These are phyloP conservation scores for Andrena bucephala DNA, from an alignment of 2,888 invertebrate species.

Conservation along the genomic window DNA sequence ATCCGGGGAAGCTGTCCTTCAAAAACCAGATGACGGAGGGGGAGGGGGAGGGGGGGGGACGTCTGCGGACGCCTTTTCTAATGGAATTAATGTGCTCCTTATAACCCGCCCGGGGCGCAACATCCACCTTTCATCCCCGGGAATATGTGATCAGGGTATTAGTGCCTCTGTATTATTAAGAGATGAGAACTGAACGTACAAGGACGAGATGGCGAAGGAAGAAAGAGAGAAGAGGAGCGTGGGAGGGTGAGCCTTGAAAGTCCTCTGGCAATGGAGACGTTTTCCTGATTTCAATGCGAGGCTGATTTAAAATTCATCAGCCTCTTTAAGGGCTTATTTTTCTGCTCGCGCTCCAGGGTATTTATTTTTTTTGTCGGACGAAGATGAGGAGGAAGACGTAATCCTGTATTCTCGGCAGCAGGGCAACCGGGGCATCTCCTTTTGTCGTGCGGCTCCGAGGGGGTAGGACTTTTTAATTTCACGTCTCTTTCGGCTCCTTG, in stretches of 20 bases:
- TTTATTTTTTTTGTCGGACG: slow-evolving; percentile 78
- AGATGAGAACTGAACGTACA: slow-evolving; percentile 81
- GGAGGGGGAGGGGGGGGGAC: slow-evolving; percentile 1
- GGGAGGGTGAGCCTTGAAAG: slow-evolving; percentile 73
- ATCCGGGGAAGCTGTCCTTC: slow-evolving; percentile 53
- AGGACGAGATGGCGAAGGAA: slow-evolving; percentile 46
- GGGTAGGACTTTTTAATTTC: slow-evolving; percentile 72
- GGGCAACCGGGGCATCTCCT: slow-evolving; percentile 64
- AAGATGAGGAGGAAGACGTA: slow-evolving; percentile 71
- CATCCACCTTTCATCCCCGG: slow-evolving; percentile 83
- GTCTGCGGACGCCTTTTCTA: slow-evolving; percentile 76
- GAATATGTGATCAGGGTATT: slow-evolving; percentile 85
- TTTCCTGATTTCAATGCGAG: slow-evolving; percentile 83
- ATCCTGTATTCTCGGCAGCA: slow-evolving; percentile 75
- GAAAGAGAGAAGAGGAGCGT: slow-evolving; percentile 27
- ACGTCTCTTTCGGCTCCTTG: slow-evolving; percentile 29
- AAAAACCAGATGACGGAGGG: slow-evolving; percentile 15
- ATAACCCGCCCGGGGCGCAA: slow-evolving; percentile 81
- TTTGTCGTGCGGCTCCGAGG: slow-evolving; percentile 58
- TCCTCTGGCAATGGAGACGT: slow-evolving; percentile 82
- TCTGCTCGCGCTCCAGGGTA: slow-evolving; percentile 83
- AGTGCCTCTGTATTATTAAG: slow-evolving; percentile 84
- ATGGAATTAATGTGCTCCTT: slow-evolving; percentile 84
- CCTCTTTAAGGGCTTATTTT: slow-evolving; percentile 85
- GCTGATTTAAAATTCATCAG: slow-evolving; percentile 85